Percentiles rank a stretch among this genome's conserved stretches.
Evolutionary conservation across 2,797 vertebrate species (phyloP).

Genomic region (Intellagama lesueurii): DNA sequence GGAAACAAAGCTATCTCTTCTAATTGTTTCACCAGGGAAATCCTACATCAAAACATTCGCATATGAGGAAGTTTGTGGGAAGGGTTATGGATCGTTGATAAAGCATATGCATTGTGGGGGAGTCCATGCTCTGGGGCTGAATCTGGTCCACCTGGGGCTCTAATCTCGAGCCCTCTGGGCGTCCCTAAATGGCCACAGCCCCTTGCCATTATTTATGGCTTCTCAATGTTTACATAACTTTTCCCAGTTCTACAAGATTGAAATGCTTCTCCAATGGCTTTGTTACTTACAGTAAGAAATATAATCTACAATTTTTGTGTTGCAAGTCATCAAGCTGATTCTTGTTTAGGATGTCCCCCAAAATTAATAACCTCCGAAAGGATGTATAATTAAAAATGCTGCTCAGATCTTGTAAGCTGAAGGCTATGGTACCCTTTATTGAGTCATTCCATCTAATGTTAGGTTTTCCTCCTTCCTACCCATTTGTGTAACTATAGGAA

Average conservation of each 20-base stretch:
- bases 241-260: not conserved
- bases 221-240: not conserved
- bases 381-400: too few species aligned
- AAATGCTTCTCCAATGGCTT: not conserved
- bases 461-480: not conserved
- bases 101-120: not conserved
- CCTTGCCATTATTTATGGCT: not conserved
- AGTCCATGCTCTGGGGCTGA: too few species aligned
- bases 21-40: not conserved
- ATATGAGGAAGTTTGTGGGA: not conserved
- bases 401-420: too few species aligned
- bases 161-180: too few species aligned
- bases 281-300: not conserved
- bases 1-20: slow-evolving; percentile 1
- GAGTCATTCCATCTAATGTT: too few species aligned
- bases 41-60: not conserved
- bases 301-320: not conserved
- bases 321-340: too few species aligned
- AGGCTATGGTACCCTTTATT: too few species aligned
- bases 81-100: not conserved
- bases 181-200: not conserved
- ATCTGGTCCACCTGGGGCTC: not conserved
- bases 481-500: not conserved
- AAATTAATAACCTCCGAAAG: too few species aligned
- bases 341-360: too few species aligned